A percentile compares a stretch with the other conserved stretches of the same genome.
Evolutionary conservation across 1,140 invertebrate genomes (phyloP).

Genomic region (Apolygus lucorum): DNA sequence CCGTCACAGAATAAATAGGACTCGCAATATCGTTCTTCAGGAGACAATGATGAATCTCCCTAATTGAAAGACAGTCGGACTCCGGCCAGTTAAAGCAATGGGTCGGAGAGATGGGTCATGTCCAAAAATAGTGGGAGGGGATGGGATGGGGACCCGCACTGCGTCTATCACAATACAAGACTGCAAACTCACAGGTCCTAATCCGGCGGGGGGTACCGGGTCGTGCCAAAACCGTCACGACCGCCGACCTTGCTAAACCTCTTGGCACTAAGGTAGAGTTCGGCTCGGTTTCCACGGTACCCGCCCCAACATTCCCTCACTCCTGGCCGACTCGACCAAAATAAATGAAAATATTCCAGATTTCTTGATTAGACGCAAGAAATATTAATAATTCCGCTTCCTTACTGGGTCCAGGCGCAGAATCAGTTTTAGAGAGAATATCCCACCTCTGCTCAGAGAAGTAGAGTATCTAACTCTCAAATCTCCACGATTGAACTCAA

Average conservation of each 20-base stretch:
- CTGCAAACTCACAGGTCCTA: conserved; percentile 15
- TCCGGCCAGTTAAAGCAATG: not conserved
- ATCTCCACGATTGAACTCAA: too few relatives aligned
- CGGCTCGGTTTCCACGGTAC: too few relatives aligned
- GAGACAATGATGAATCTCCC: conserved; percentile 4
- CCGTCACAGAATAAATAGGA: too few relatives aligned
- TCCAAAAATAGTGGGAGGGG: conserved; percentile 15
- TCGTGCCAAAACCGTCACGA: conserved; percentile 18
- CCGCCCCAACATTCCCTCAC: too few relatives aligned
- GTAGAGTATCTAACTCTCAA: too few relatives aligned
- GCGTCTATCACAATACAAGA: conserved; percentile 18
- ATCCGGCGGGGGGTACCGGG: conserved; percentile 15
- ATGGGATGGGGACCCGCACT: conserved; percentile 13
- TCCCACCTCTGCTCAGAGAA: too few relatives aligned
- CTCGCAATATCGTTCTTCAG: not conserved
- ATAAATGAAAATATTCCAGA: too few relatives aligned
- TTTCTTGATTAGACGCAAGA: too few relatives aligned
- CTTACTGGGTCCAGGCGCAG: too few relatives aligned
- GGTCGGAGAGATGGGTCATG: not conserved
- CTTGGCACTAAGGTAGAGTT: not conserved
- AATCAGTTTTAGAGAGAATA: too few relatives aligned
- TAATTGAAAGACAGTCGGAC: conserved; percentile 19
- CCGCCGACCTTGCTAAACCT: conserved; percentile 16
- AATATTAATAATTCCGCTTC: too few relatives aligned
- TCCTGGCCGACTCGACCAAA: too few relatives aligned